A percentile compares a stretch with the other conserved stretches of the same genome.
Conservation (phyloP, 2,888 invertebrate species). For the Chymomyza procnemis region DNA sequence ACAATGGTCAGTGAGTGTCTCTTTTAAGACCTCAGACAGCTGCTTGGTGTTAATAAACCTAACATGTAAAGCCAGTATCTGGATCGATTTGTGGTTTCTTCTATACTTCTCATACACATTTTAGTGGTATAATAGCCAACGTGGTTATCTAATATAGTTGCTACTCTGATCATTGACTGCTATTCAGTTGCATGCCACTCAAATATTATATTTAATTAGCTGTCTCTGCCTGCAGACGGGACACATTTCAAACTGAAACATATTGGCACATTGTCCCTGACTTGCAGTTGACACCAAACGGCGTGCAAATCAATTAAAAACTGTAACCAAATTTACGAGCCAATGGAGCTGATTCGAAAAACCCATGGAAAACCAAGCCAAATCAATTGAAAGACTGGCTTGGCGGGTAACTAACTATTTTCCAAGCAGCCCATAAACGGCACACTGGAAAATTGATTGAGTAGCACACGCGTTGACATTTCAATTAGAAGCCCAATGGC, state of each 20-base stretch:
- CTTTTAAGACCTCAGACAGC: background rate
- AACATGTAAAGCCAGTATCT: background rate
- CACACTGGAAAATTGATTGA: constrained; percentile 57
- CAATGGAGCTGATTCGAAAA: background rate
- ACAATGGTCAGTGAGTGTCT: too few species aligned
- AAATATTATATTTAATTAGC: constrained; percentile 43
- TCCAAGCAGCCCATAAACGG: constrained; percentile 40
- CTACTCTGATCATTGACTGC: background rate
- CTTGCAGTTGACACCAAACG: constrained; percentile 51
- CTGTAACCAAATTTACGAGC: constrained; percentile 12
- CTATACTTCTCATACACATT: background rate
- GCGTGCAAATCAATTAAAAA: constrained; percentile 54
- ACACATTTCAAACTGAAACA: constrained; percentile 47
- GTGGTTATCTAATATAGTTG: background rate
- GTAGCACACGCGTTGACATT: constrained; percentile 67
- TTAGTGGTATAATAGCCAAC: background rate
- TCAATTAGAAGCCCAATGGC: constrained; percentile 56
- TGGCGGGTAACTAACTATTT: constrained; percentile 15
- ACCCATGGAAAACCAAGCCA: background rate
- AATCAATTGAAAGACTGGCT: background rate
- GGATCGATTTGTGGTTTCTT: background rate
- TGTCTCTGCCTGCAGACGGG: constrained; percentile 31
- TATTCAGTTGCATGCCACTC: constrained; percentile 11
- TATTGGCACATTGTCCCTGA: constrained; percentile 55
- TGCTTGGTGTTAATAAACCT: background rate